Base-by-base conservation (phyloP, 2,113 vertebrate genomes). In the Carassius auratus region DNA sequence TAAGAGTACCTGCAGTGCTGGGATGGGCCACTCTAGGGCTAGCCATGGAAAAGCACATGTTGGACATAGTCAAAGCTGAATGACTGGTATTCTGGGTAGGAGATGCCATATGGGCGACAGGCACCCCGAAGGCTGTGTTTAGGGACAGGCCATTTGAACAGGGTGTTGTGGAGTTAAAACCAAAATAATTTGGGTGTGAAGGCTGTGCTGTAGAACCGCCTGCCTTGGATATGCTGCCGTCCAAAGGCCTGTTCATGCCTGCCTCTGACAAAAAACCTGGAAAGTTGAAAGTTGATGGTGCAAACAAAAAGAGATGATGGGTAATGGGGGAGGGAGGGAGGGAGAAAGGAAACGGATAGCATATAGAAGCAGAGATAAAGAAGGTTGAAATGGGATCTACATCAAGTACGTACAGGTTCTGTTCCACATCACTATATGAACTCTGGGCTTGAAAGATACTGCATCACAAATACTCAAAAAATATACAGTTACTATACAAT, bases 281-380 rank as follows among this genome's bases (percentile, higher is more conserved):
- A 92, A 93, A 15, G 81, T n/a, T 83, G 45, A 83, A 15, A 71
- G n/a, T 81, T 76, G 38, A 52, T 77, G 38, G 8, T 23, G 50
- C 64, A 62, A 84, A 78, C 2, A 78, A 84, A 71, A 59, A 33
- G 30, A 17, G 30, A 77, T 19, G 12, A n/a, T 52, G 42, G 68
- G 23, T 12, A 8, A 14, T 23, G 68, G 5, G 38, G 57, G 36
- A 36, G 36, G 36, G 38, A 74, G 5, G 38, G 17, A 33, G 57
- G 64, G 79, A 50, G 77, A 69, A 59, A 7, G 50, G 61, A 79
- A 19, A 42, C 30, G 36, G 69, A 66, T 50, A 59, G 74, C 90
- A 50, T 90, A 50, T 90, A 87, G 91, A 86, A 92, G 86, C 89
- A 86, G 81, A 62, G 77, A 87, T 57, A 89, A 87, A 80, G 38